Base-by-base conservation (phyloP, 2,797 vertebrate genomes). In the Tapera naevia region DNA sequence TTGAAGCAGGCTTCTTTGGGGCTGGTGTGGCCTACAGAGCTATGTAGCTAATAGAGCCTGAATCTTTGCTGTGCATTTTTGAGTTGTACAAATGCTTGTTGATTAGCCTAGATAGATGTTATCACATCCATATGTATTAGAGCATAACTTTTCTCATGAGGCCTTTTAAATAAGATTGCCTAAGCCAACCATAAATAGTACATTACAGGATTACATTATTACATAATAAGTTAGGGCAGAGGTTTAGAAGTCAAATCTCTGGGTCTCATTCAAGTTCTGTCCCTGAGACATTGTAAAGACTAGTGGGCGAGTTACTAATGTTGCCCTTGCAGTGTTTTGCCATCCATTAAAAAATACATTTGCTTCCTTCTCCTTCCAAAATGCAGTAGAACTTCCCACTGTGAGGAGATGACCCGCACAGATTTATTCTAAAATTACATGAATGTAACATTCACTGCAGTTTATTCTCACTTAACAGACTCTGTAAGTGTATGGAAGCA, bases 111-210 rank as follows among this genome's bases (percentile, higher is more conserved):
- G 66, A 69, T 69, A 83, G 75, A 84, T 78, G 41, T 50, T 88
- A 54, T 76, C 25, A 1, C 82, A 73, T 83, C 82, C 57, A 25
- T 88, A 83, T 69, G 69, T 83, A 78, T 92, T 61, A 75, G 50
- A 92, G 37, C 0, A 0, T 83, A 80, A 60, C 89, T 91, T 89
- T 80, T 72, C 85, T 94, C 54, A 13, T 35, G 76, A 89, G 58
- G 50, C 61, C 58, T 81, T 90, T 88, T 46, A 79, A 89, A 32
- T 66, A 19, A 88, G 65, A 35, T 92, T 86, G 62, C 82, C 76
- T 58, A 46, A 90, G 62, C 39, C 58, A 69, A 78, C 85, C 80
- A 84, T 86, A 89, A 88, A 86, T 75, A 89, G 76, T 88, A 72
- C 73, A 10, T 72, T 75, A 54, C 46, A 84, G 70, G 80, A 81